These are phyloP conservation scores for Argyrosomus japonicus DNA, from an alignment of 2,113 vertebrate genomes.

Conservation along the genomic window DNA sequence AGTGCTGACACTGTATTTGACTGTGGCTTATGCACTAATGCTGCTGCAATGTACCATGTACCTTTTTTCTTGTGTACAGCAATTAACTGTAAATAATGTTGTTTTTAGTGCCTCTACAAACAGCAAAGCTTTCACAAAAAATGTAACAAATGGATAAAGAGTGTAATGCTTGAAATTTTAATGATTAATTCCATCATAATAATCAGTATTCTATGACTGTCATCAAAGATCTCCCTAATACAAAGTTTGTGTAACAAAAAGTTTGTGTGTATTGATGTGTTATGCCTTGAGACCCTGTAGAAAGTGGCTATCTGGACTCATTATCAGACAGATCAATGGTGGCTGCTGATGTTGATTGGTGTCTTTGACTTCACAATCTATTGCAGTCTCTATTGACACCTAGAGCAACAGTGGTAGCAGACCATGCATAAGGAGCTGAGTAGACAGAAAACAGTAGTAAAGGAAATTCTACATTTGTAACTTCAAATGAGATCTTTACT, in stretches of 20 bases:
- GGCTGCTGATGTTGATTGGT: constrained; percentile 65
- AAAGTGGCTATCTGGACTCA: constrained; percentile 61
- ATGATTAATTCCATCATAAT: neutral
- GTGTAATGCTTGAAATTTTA: too few species aligned
- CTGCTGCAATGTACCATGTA: neutral
- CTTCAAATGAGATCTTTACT: constrained; percentile 29
- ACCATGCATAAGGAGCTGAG: constrained; percentile 45
- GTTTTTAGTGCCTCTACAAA: neutral
- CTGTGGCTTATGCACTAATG: constrained; percentile 1
- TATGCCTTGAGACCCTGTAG: constrained; percentile 44
- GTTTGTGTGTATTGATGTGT: constrained; percentile 58
- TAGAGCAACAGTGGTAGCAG: constrained; percentile 36
- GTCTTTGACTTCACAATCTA: constrained; percentile 67
- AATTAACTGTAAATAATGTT: neutral
- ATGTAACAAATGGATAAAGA: neutral
- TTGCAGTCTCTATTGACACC: constrained; percentile 53
- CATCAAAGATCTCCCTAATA: neutral
- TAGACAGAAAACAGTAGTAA: neutral
- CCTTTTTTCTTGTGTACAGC: neutral
- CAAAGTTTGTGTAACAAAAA: constrained; percentile 40
- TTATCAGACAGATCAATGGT: constrained; percentile 71
- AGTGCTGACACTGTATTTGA: constrained; percentile 17
- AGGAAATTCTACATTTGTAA: neutral
- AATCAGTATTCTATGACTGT: neutral
- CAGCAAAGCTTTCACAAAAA: neutral